Base-by-base conservation (phyloP, 2,113 vertebrate species). In the Hoplias malabaricus region DNA sequence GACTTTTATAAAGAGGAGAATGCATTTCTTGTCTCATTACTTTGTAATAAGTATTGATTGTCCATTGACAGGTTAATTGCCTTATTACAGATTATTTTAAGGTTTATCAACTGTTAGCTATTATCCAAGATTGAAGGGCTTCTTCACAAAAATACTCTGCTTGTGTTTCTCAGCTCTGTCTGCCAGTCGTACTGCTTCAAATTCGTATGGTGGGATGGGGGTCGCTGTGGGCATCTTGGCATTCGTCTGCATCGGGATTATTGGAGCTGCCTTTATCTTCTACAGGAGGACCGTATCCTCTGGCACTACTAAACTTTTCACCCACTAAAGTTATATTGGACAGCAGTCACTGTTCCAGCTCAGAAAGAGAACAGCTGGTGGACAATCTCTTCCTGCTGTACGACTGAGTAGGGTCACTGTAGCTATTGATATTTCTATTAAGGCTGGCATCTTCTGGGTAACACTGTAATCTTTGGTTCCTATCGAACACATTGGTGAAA, bases 171-270 rank as follows among this genome's bases (percentile, higher is more conserved):
- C 5, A 77, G 69, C 8, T 19, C 12, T 46, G 10, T 43, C 54
- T 31, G 40, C 63, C 68, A 72, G 13, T 19, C 54, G n/a, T 1
- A 2, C 11, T 12, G 59, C 6, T 40, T 66, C 80, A 2, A 48
- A 84, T 23, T 76, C 87, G 3, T 46, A 83, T 4, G 73, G 79
- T 0, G 87, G 89, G 23, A 83, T 93, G 0, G 85, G 86, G 0
- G 84, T 88, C 19, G 87, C 89, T 1, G 90, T 93, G 2, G 91
- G 90, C 0, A 31, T 93, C 53, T 80, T 93, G 5, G 84, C 87
- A 19, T 80, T 90, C 12, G 79, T 59, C 42, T 90, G 86, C 68
- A 4, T 89, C 6, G 71, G 85, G 12, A 85, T 82, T 31, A 21
- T 89, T 25, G 66, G 69, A 40, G 80, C 86, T 27, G 89, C 85